Conservation (phyloP, 2,888 invertebrate genomes). For the Yponomeuta plumbellus region DNA sequence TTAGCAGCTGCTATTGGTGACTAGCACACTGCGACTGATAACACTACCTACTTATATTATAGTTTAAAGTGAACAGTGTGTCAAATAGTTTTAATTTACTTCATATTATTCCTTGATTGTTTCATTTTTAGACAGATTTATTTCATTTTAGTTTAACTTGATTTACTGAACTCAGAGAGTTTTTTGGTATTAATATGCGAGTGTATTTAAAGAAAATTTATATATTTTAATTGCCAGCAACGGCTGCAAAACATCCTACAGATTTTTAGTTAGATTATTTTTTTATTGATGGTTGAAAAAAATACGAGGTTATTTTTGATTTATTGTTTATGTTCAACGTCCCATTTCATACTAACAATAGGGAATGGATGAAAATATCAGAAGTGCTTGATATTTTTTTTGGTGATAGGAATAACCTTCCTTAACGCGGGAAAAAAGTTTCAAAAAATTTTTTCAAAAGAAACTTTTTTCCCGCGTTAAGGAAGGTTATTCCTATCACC, state of each 20-base stretch:
- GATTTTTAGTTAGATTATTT: not conserved
- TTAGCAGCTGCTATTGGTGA: slow-evolving; percentile 15
- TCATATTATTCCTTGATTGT: slow-evolving; percentile 4
- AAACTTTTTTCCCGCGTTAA: too few relatives aligned
- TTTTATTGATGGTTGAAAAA: not conserved
- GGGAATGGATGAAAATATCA: too few relatives aligned
- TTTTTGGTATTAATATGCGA: slow-evolving; percentile 4
- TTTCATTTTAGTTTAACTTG: slow-evolving; percentile 1
- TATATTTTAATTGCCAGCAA: slow-evolving; percentile 4
- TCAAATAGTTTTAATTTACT: not conserved
- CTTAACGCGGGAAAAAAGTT: too few relatives aligned
- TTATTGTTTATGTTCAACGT: slow-evolving; percentile 2
- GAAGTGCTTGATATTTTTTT: too few relatives aligned
- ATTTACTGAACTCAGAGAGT: slow-evolving; percentile 2
- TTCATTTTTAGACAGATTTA: slow-evolving; percentile 1
- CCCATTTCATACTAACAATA: slow-evolving; percentile 2
- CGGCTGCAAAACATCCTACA: slow-evolving; percentile 2
- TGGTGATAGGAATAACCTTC: too few relatives aligned
- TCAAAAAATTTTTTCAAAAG: too few relatives aligned
- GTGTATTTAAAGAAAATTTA: slow-evolving; percentile 1
- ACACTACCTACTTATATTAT: slow-evolving; percentile 10
- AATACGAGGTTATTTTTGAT: slow-evolving; percentile 4
- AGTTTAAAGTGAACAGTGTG: slow-evolving; percentile 6
- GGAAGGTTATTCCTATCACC: too few relatives aligned
- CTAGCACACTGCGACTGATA: slow-evolving; percentile 13